Conservation (phyloP, 2,113 vertebrate species). For the Silurus glanis region DNA sequence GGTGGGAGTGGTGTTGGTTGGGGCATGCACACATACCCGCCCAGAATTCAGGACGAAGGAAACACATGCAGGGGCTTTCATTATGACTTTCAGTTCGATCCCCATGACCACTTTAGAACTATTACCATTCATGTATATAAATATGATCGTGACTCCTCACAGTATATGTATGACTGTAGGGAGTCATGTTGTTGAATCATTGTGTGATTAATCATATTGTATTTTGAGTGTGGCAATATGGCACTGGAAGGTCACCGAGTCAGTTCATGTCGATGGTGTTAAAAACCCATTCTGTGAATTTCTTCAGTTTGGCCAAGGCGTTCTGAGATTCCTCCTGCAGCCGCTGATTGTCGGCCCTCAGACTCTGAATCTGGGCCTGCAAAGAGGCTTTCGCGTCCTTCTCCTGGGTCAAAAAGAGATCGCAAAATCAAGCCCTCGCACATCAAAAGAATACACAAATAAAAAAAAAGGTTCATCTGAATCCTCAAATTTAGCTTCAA, state of each 20-base stretch:
- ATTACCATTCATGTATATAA: no score
- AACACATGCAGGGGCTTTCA: constrained; percentile 21
- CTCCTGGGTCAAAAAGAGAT: constrained; percentile 72
- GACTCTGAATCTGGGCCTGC: constrained; percentile 90
- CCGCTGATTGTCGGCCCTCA: constrained; percentile 95
- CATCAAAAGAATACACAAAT: background rate
- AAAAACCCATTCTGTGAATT: constrained; percentile 99
- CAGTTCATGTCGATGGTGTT: constrained; percentile 99
- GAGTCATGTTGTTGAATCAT: background rate
- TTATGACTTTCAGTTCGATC: background rate
- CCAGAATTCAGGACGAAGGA: background rate
- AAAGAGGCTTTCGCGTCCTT: constrained; percentile 88
- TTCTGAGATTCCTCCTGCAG: constrained; percentile 96
- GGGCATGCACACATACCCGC: background rate
- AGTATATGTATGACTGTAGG: background rate
- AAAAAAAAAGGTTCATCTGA: background rate
- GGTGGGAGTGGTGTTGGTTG: no score
- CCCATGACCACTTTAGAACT: no score
- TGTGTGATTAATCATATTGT: background rate
- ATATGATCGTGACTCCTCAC: no score
- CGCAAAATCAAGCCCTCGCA: background rate
- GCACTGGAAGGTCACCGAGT: constrained; percentile 46
- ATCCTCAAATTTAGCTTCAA: background rate
- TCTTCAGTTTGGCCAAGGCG: constrained; percentile 94
- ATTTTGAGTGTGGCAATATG: background rate